phyloP scores from a whole-genome alignment of 2,888 invertebrate genomes.

The Andrena minutula region DNA sequence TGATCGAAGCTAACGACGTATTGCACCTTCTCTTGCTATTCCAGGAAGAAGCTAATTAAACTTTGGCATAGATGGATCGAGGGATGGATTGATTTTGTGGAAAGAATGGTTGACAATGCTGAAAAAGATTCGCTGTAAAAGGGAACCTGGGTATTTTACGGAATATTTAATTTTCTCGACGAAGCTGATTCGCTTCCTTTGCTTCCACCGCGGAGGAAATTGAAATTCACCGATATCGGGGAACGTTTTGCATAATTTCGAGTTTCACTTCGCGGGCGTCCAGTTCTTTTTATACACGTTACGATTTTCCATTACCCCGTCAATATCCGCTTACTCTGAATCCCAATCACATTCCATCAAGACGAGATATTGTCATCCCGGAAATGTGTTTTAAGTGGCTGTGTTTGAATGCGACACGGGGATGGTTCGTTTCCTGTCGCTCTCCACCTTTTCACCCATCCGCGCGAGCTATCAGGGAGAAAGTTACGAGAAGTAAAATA shows the following conservation, averaged over 20 bases:
- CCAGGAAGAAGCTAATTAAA: neutral
- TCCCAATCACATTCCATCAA: neutral
- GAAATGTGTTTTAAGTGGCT: slow-evolving; percentile 36
- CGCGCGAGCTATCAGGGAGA: neutral
- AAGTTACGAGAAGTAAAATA: slow-evolving; percentile 46
- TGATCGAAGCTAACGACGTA: neutral
- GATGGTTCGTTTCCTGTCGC: slow-evolving; percentile 8
- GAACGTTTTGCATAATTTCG: slow-evolving; percentile 24
- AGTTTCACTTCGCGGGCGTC: neutral
- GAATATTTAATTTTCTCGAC: slow-evolving; percentile 29
- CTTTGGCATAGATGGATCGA: neutral
- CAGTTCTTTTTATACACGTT: neutral
- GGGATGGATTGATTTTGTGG: neutral
- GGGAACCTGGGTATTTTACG: slow-evolving; percentile 1
- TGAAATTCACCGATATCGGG: slow-evolving; percentile 35
- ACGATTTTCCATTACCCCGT: slow-evolving; percentile 12
- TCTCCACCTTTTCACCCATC: neutral
- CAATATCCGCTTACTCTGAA: slow-evolving; percentile 27
- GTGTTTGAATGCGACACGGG: slow-evolving; percentile 15
- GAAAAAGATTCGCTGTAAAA: neutral
- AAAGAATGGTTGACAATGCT: neutral
- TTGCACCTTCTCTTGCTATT: neutral
- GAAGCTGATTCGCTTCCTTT: slow-evolving; percentile 33
- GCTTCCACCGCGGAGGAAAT: slow-evolving; percentile 23
- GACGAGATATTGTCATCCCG: slow-evolving; percentile 23